Evolutionary conservation across 2,888 invertebrate genomes (phyloP).

Genomic region (Nemapogon koenigi): DNA sequence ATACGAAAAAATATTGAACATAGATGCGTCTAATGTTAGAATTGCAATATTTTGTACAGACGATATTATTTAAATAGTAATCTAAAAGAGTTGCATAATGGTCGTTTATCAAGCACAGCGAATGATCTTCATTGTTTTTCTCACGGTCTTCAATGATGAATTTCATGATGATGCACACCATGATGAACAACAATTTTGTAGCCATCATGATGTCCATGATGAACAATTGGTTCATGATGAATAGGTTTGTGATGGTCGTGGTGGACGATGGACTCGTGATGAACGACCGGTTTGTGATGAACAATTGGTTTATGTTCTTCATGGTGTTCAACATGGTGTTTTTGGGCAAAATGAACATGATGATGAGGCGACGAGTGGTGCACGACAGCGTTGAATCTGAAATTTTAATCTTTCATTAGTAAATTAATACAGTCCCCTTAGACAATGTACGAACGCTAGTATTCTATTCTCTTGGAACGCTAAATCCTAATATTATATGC

Average conservation of each 20-base stretch:
- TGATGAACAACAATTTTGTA: slow-evolving; percentile 7
- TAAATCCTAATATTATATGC: no score
- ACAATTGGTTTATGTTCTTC: background rate
- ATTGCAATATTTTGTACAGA: slow-evolving; percentile 5
- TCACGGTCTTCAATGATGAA: background rate
- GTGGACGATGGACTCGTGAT: background rate
- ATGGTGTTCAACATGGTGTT: slow-evolving; percentile 4
- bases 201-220: slow-evolving; percentile 10
- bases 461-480: no score
- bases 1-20: slow-evolving; percentile 6
- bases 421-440: no score
- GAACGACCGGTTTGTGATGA: slow-evolving; percentile 9
- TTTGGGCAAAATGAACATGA: slow-evolving; percentile 49
- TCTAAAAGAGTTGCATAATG: no score
- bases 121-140: no score
- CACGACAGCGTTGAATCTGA: slow-evolving; percentile 68
- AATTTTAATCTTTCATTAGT: no score
- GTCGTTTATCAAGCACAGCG: no score
- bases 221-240: slow-evolving; percentile 1
- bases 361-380: slow-evolving; percentile 60
- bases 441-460: no score
- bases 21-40: slow-evolving; percentile 2
- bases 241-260: background rate
- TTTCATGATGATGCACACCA: slow-evolving; percentile 2
- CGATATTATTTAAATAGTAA: no score